A percentile compares a stretch with the other conserved stretches of the same genome.
Evolutionary conservation across 2,797 vertebrate genomes (phyloP).

Genomic region (Melanotaenia pygmaea): DNA sequence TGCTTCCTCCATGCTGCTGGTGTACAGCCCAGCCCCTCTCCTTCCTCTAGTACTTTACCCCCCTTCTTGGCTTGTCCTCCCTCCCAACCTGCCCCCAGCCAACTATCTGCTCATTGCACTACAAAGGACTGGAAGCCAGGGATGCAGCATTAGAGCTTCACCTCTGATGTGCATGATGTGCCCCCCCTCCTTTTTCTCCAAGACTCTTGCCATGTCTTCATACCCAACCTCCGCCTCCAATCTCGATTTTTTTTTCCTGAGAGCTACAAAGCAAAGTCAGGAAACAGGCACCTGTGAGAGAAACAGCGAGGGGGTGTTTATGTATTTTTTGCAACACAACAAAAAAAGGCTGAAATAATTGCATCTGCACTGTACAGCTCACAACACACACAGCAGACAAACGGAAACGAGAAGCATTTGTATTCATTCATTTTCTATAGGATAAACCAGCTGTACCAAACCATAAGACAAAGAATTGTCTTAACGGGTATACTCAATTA

Average conservation of each 20-base stretch:
- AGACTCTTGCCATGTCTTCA: constrained; percentile 50
- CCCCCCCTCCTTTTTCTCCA: constrained; percentile 20
- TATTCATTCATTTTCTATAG: constrained; percentile 12
- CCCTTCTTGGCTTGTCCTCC: constrained; percentile 30
- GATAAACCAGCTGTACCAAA: constrained; percentile 10
- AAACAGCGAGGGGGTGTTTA: constrained; percentile 4
- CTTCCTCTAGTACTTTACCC: constrained; percentile 35
- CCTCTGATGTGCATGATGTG: constrained; percentile 67
- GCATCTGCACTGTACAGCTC: constrained; percentile 42
- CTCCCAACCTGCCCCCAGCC: constrained; percentile 52
- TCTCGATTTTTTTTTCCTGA: constrained; percentile 41
- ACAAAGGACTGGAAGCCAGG: constrained; percentile 75
- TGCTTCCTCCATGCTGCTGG: constrained; percentile 75
- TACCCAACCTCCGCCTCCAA: constrained; percentile 40
- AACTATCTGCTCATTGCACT: constrained; percentile 80
- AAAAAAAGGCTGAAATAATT: constrained; percentile 58
- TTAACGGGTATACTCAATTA: background rate
- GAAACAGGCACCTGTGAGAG: constrained; percentile 44
- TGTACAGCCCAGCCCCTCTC: constrained; percentile 52
- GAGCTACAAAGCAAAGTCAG: constrained; percentile 56
- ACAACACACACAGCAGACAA: constrained; percentile 11
- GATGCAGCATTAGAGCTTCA: constrained; percentile 69
- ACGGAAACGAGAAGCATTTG: background rate
- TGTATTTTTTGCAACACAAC: constrained; percentile 34
- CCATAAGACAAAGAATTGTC: constrained; percentile 4